Evolutionary conservation across 1,140 invertebrate species (phyloP).

Genomic region (Drosophila pachea): DNA sequence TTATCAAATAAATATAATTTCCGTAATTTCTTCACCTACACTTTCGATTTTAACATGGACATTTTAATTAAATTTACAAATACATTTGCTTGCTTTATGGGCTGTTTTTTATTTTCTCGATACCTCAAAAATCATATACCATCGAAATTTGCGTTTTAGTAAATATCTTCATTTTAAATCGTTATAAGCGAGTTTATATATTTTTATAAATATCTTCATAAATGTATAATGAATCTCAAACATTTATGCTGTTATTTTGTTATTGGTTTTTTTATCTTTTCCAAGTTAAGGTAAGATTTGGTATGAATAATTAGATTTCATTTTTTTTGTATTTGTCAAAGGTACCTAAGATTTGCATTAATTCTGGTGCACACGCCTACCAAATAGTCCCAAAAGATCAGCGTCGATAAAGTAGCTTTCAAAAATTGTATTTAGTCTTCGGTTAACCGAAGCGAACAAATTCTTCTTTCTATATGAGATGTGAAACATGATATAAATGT

Average conservation of each 20-base stretch:
- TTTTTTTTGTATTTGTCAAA: slow-evolving; percentile 47
- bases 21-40: slow-evolving; percentile 32
- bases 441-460: slow-evolving; percentile 26
- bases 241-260: slow-evolving; percentile 43
- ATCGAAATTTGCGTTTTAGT: slow-evolving; percentile 45
- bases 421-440: slow-evolving; percentile 30
- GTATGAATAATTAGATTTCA: slow-evolving; percentile 44
- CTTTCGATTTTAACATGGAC: slow-evolving; percentile 58
- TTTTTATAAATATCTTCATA: slow-evolving; percentile 35
- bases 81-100: slow-evolving; percentile 36
- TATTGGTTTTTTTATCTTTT: slow-evolving; percentile 5
- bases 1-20: slow-evolving; percentile 70
- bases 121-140: slow-evolving; percentile 37
- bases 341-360: slow-evolving; percentile 74
- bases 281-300: slow-evolving; percentile 19
- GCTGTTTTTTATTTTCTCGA: slow-evolving; percentile 28
- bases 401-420: slow-evolving; percentile 18
- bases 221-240: slow-evolving; percentile 54
- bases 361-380: slow-evolving; percentile 38
- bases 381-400: slow-evolving; percentile 24
- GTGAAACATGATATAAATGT: slow-evolving; percentile 72
- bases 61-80: slow-evolving; percentile 66
- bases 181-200: slow-evolving; percentile 56
- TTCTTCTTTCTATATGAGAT: slow-evolving; percentile 46
- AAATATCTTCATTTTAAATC: slow-evolving; percentile 45